Evolutionary conservation across 2,113 vertebrate species (phyloP), one percentile per base, ranked within the genome.

Genomic region (Girardinichthys multiradiatus): DNA sequence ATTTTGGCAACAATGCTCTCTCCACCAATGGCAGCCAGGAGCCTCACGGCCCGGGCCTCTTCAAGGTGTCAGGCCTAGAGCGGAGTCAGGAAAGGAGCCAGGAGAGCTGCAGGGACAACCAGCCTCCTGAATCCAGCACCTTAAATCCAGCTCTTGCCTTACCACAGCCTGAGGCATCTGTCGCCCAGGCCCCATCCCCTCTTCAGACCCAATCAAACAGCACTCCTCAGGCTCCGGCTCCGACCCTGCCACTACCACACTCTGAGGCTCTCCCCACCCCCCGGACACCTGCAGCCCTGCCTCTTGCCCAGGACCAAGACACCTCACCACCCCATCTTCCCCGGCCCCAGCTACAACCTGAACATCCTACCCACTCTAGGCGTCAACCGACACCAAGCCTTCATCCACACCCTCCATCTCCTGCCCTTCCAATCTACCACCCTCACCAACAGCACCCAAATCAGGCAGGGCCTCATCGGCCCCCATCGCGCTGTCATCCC

Each of bases 21-120:
- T 90, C 96, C 30, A 94, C 95, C 93, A 95, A 96, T 94, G 95
- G 93, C 89, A 94, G 94, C 94, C 95, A 95, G 92, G 96, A 96
- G 93, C 94, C 95, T 75, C 87, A 91, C 78, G 95, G 95, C 88
- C 95, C 94, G 12, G 95, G 94, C 86, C 90, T 95, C 91, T 94
- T 95, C 64, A 96, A 97, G 94, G 96, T 99, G 90, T 99, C 97
- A 76, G 97, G 97, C 91, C 91, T 99, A 98, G 97, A 99, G 92
- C 94, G 97, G 86, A 99, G 97, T 80, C 97, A 98, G 92, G 97
- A 99, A 94, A 96, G 95, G 91, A 99, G 96, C 92, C 95, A 96
- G 92, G 97, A 98, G 87, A 94, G 93, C 87, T 94, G 93, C 87
- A 95, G 94, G 89, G 96, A 97, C 70, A 78, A 90, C 51, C 90